A percentile compares a stretch with the other conserved stretches of the same genome.
Evolutionary conservation across 1,140 invertebrate genomes (phyloP).

Genomic region (Drosophila persimilis): DNA sequence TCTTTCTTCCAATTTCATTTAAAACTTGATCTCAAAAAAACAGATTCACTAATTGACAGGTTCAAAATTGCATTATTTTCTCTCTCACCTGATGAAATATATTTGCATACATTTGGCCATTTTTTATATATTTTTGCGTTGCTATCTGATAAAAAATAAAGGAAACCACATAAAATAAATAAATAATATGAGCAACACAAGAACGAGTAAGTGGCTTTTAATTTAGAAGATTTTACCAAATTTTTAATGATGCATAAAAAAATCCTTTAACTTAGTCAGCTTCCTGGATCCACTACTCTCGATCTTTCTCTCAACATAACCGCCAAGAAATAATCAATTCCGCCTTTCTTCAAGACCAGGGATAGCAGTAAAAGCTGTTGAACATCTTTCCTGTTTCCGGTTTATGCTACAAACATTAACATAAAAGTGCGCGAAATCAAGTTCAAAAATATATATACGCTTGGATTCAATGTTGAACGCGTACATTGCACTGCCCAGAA

Average conservation of each 20-base stretch:
- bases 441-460: conserved; percentile 53
- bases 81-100: conserved; percentile 33
- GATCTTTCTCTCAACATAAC: too few relatives aligned
- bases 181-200: not conserved
- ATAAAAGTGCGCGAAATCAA: conserved; percentile 50
- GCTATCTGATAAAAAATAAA: conserved; percentile 30
- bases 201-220: too few relatives aligned
- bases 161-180: conserved; percentile 10
- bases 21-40: conserved; percentile 9
- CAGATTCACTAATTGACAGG: conserved; percentile 33
- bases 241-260: too few relatives aligned
- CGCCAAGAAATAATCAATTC: conserved; percentile 35
- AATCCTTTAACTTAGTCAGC: too few relatives aligned
- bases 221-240: too few relatives aligned
- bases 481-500: conserved; percentile 62
- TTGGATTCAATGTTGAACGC: conserved; percentile 65
- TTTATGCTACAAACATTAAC: conserved; percentile 64
- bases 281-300: too few relatives aligned
- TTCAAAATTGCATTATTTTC: conserved; percentile 35
- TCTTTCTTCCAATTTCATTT: not conserved
- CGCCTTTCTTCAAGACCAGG: conserved; percentile 53
- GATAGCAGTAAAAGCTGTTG: conserved; percentile 9
- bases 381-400: conserved; percentile 55
- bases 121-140: conserved; percentile 1
- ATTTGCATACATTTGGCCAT: conserved; percentile 33